phyloP scores from a whole-genome alignment of 2,113 vertebrate genomes.

The Bubo scandiacus region DNA sequence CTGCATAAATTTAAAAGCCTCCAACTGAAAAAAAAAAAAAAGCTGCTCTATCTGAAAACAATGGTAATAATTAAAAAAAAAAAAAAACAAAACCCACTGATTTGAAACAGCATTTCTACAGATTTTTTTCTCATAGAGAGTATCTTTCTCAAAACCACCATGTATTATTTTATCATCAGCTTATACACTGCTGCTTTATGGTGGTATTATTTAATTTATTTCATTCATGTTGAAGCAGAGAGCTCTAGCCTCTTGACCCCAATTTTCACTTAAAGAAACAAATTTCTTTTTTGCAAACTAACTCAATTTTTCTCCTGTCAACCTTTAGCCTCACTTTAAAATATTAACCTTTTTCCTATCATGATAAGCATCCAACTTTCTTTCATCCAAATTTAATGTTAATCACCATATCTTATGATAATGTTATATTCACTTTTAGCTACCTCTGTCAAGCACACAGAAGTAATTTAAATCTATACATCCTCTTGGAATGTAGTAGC shows the following conservation, averaged over 20 bases:
- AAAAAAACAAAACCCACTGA: neutral
- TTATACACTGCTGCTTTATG: constrained; percentile 48
- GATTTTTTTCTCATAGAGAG: neutral
- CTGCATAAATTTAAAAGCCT: neutral
- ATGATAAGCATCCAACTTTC: constrained; percentile 69
- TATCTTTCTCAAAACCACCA: constrained; percentile 34
- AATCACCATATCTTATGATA: constrained; percentile 62
- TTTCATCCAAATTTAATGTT: constrained; percentile 67
- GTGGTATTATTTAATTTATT: constrained; percentile 79
- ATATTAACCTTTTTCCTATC: constrained; percentile 78
- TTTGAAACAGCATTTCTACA: constrained; percentile 18
- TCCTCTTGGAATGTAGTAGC: neutral
- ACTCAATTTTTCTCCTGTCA: constrained; percentile 85
- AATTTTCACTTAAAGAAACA: constrained; percentile 85
- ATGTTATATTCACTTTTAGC: constrained; percentile 51
- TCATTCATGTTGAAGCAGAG: constrained; percentile 73
- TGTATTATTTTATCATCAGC: constrained; percentile 66
- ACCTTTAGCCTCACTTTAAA: constrained; percentile 78
- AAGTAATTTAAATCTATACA: constrained; percentile 41
- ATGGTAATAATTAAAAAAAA: neutral
- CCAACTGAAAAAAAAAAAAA: neutral
- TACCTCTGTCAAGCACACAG: neutral
- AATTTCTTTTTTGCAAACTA: constrained; percentile 82
- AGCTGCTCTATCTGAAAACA: neutral
- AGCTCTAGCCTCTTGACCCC: constrained; percentile 76